phyloP scores from a whole-genome alignment of 23 tunicate genomes.

The Styela plicata region DNA sequence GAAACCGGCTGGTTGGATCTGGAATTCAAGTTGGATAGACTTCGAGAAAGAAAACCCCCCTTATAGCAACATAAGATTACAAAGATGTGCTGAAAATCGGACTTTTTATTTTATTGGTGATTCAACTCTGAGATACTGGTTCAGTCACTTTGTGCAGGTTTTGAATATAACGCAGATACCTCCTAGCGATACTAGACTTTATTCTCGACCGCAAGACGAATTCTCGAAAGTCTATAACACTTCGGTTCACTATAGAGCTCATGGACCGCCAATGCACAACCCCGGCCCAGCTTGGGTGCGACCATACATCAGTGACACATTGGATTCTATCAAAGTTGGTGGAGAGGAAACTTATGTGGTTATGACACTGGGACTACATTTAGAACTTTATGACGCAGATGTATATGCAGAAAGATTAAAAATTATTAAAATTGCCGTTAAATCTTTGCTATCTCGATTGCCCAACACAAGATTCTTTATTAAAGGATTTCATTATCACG shows the following conservation, averaged over 20 bases:
- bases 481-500: slow-evolving; percentile 23
- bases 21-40: neutral
- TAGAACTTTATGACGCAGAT: neutral
- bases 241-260: slow-evolving; percentile 43
- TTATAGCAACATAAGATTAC: neutral
- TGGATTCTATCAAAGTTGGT: slow-evolving; percentile 29
- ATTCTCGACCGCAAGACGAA: slow-evolving; percentile 1
- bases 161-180: slow-evolving; percentile 8
- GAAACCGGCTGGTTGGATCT: neutral
- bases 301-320: slow-evolving; percentile 44
- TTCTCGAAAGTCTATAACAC: slow-evolving; percentile 12
- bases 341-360: slow-evolving; percentile 34
- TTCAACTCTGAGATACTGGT: neutral
- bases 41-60: neutral
- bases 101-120: neutral
- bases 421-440: neutral
- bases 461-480: neutral
- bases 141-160: neutral
- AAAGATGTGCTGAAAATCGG: neutral
- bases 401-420: slow-evolving; percentile 1
- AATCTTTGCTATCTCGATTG: neutral
- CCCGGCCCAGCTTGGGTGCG: slow-evolving; percentile 30
- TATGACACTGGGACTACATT: slow-evolving; percentile 38
- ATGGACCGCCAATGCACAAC: slow-evolving; percentile 42
- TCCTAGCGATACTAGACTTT: neutral